phyloP scores from a whole-genome alignment of 1,140 invertebrate genomes.

The Drosophila triauraria region DNA sequence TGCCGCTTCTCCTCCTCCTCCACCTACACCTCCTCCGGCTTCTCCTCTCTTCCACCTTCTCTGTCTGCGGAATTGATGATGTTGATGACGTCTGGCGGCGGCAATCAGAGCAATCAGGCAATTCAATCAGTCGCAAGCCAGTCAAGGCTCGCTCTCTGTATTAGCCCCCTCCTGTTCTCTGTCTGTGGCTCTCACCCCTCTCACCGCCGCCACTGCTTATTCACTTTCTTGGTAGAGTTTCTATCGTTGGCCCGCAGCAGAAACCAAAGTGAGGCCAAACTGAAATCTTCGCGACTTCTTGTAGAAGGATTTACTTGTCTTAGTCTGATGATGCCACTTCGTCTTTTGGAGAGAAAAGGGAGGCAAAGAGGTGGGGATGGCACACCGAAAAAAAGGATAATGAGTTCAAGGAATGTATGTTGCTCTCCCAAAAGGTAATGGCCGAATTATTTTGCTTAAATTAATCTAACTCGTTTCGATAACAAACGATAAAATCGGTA shows the following conservation, averaged over 20 bases:
- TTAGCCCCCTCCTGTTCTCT: not conserved
- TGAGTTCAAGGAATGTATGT: not conserved
- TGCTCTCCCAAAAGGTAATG: not conserved
- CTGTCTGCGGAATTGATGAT: slow-evolving; percentile 63
- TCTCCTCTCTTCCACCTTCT: slow-evolving; percentile 23
- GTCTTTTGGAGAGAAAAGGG: not conserved
- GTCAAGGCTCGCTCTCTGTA: slow-evolving; percentile 13
- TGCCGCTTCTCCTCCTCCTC: not conserved
- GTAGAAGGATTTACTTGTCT: slow-evolving; percentile 65
- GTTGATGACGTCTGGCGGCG: slow-evolving; percentile 68
- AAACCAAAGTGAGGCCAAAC: slow-evolving; percentile 34
- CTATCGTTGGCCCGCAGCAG: slow-evolving; percentile 26
- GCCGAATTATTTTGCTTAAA: too few relatives aligned
- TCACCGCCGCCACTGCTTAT: not conserved
- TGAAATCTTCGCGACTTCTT: slow-evolving; percentile 37
- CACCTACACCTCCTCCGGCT: not conserved
- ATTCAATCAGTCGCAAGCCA: slow-evolving; percentile 74
- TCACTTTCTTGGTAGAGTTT: slow-evolving; percentile 15
- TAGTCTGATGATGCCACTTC: slow-evolving; percentile 22
- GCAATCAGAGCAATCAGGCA: slow-evolving; percentile 81
- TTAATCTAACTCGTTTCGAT: not conserved
- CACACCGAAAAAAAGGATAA: not conserved
- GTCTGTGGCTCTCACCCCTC: not conserved
- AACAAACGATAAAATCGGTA: too few relatives aligned
- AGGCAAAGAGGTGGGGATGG: too few relatives aligned